phyloP scores from a whole-genome alignment of 2,888 invertebrate genomes.

The Rotaria macrura region DNA sequence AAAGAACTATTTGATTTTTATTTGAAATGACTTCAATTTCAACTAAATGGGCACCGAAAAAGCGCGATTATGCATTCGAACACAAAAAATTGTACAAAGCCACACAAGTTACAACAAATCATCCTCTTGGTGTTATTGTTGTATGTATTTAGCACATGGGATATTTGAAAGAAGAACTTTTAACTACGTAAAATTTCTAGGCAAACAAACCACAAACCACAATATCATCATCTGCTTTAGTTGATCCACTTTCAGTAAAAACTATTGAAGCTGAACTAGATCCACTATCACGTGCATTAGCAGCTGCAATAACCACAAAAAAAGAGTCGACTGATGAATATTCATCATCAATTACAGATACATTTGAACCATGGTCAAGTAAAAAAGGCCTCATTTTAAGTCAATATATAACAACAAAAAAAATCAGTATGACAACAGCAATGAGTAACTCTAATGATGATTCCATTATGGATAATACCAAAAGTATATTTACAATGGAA shows the following conservation, averaged over 20 bases:
- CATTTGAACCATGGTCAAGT: conserved; percentile 65
- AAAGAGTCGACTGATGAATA: not conserved
- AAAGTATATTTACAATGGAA: conserved; percentile 37
- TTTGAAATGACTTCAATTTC: not conserved
- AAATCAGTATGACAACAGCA: conserved; percentile 76
- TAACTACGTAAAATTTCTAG: not conserved
- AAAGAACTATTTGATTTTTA: not conserved
- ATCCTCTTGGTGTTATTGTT: conserved; percentile 4
- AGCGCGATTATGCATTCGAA: not conserved
- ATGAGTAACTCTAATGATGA: conserved; percentile 57
- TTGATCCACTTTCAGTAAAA: not conserved
- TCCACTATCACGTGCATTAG: conserved; percentile 15
- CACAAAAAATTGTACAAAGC: not conserved
- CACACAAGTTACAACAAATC: not conserved
- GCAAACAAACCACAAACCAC: not conserved
- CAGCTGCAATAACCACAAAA: not conserved
- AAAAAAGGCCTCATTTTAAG: conserved; percentile 68
- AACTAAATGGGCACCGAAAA: not conserved
- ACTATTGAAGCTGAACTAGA: not conserved
- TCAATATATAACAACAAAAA: conserved; percentile 84
- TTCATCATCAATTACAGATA: not conserved
- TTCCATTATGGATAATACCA: conserved; percentile 39
- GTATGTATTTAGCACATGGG: not conserved
- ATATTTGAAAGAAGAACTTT: not conserved
- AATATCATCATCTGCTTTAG: not conserved